These are phyloP conservation scores for Apotomis turbidana DNA, from an alignment of 2,888 invertebrate genomes.

Conservation along the genomic window DNA sequence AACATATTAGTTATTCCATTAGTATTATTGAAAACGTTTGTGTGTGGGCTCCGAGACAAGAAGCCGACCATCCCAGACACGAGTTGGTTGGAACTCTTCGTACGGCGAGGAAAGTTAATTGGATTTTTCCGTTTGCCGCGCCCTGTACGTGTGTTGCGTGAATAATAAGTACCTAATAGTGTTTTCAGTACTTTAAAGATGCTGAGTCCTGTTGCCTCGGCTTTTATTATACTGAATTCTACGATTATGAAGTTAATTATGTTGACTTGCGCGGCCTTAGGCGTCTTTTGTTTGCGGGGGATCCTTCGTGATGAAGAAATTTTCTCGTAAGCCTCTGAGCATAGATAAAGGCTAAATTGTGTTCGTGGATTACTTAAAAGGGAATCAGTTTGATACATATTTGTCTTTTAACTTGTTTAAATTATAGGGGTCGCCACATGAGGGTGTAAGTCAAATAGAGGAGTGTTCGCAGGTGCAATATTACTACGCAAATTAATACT, in stretches of 20 bases:
- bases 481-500: conserved; percentile 53
- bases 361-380: neutral
- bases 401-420: neutral
- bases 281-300: conserved; percentile 13
- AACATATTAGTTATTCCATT: conserved; percentile 61
- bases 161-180: conserved; percentile 74
- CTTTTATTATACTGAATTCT: conserved; percentile 9
- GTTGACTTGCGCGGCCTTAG: conserved; percentile 14
- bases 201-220: conserved; percentile 23
- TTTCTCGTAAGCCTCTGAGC: neutral
- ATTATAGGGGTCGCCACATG: neutral
- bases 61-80: conserved; percentile 41
- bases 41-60: conserved; percentile 49
- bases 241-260: conserved; percentile 14
- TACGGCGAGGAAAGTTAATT: conserved; percentile 77
- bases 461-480: conserved; percentile 62
- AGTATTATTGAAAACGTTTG: conserved; percentile 75
- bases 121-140: conserved; percentile 80
- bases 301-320: conserved; percentile 5
- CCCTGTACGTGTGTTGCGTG: conserved; percentile 70
- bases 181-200: conserved; percentile 50
- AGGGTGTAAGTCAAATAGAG: conserved; percentile 25
- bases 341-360: conserved; percentile 2
- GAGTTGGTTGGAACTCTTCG: conserved; percentile 68
- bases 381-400: neutral